Conservation (phyloP, 2,113 vertebrate genomes). For the Columba janthina region DNA sequence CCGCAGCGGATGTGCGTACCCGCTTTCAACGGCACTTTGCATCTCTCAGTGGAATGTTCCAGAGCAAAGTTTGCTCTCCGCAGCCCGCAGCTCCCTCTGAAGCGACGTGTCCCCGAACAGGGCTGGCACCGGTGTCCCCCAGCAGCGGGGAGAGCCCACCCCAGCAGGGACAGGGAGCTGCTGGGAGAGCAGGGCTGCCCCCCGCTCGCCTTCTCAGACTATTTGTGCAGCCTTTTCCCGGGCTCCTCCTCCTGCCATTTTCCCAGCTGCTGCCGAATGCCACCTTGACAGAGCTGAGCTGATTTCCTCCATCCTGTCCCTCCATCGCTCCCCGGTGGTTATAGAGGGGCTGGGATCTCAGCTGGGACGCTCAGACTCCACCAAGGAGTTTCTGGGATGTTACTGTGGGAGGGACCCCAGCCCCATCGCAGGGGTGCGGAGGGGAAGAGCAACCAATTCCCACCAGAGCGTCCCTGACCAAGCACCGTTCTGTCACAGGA, state of each 20-base stretch:
- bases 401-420: not conserved
- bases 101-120: not conserved
- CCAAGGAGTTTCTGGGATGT: not conserved
- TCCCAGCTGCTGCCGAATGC: not conserved
- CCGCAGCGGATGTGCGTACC: too few species aligned
- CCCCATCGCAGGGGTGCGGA: rapidly evolving
- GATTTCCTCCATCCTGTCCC: not conserved
- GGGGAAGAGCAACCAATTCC: not conserved
- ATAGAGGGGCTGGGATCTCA: not conserved
- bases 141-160: not conserved
- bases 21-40: too few species aligned
- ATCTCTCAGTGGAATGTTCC: not conserved
- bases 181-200: not conserved
- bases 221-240: not conserved
- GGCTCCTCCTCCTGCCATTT: constrained; percentile 5
- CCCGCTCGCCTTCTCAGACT: not conserved
- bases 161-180: rapidly evolving
- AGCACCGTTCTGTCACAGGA: not conserved
- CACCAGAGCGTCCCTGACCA: not conserved
- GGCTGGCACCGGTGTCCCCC: not conserved
- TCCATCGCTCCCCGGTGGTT: not conserved
- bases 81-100: not conserved
- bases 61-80: not conserved
- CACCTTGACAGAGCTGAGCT: not conserved
- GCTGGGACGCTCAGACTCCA: not conserved